phyloP scores from a whole-genome alignment of 2,797 vertebrate species.

The Spinus pinus region DNA sequence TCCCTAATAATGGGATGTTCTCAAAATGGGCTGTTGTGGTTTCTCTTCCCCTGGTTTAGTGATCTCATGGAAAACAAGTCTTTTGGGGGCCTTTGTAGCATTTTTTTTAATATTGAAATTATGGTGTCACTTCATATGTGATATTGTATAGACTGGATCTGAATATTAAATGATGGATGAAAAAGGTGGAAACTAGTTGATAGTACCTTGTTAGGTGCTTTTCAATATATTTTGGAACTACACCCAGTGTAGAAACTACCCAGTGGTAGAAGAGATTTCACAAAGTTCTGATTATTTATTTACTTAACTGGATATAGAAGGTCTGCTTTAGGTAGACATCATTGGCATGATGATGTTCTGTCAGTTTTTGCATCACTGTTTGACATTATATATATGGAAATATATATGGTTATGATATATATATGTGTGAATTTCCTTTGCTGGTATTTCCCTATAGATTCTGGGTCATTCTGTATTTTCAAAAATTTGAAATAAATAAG shows the following conservation, averaged over 20 bases:
- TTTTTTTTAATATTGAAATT: neutral
- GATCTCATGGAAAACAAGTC: neutral
- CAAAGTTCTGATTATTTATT: neutral
- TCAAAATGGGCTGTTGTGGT: neutral
- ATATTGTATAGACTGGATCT: neutral
- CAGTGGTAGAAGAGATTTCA: neutral
- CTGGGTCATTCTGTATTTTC: neutral
- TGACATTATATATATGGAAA: neutral
- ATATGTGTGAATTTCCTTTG: neutral
- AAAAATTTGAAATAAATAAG: neutral
- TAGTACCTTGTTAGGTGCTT: neutral
- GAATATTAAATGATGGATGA: neutral
- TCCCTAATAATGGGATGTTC: neutral
- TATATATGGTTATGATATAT: neutral
- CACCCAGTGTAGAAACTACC: neutral
- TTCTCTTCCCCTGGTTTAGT: neutral
- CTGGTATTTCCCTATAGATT: neutral
- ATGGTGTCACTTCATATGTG: neutral
- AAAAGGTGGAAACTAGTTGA: neutral
- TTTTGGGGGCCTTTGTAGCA: rapidly evolving
- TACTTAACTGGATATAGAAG: neutral
- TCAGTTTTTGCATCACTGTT: neutral
- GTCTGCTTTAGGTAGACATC: neutral
- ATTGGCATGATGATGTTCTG: neutral
- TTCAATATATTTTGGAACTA: neutral